Evolutionary conservation across 2,113 vertebrate species (phyloP), one percentile per base, ranked within the genome.

Genomic region (Silurus asotus): DNA sequence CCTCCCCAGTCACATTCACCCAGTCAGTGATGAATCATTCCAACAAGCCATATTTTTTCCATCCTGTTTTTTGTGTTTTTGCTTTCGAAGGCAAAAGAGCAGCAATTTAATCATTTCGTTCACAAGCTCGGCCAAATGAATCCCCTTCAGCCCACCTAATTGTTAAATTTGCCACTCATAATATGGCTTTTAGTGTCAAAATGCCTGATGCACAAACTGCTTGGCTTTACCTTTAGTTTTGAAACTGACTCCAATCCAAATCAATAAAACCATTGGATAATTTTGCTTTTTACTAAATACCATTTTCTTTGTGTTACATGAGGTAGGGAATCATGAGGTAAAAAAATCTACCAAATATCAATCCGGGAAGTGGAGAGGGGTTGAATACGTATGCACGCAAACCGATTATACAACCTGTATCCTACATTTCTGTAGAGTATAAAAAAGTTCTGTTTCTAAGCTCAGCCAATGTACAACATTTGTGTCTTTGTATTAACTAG

Each of bases 1-100:
- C 59, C 67, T 45, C 11, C 70, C 48, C 67, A 84, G 82, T 84
- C 88, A 87, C 88, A 81, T 25, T 84, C 82, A 49, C 23, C 56
- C 81, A 80, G 64, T 64, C 45, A 20, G 20, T 84, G 85, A 76
- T 28, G 69, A 67, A 82, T 81, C 77, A 25, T 51, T 76, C 62
- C 28, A 53, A 69, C 49, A 17, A 48, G 53, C 61, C 14, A 48
- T 77, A 15, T 61, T 59, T 45, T 45, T 20, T 28, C 53, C 14
- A 37, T 28, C 69, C n/a, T 64, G 25, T 77, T 11, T 77, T 28
- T 19, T 20, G 20, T 65, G 13, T 75, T 48, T 83, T 45, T 70
- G 8, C 15, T 48, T n/a, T 67, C 51, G 51, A 67, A 84, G 23
- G 65, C 62, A 79, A 79, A 85, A 79, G 6, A 58, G 76, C 20